Evolutionary conservation across 2,888 invertebrate genomes (phyloP).

Genomic region (Cheilosia soror): DNA sequence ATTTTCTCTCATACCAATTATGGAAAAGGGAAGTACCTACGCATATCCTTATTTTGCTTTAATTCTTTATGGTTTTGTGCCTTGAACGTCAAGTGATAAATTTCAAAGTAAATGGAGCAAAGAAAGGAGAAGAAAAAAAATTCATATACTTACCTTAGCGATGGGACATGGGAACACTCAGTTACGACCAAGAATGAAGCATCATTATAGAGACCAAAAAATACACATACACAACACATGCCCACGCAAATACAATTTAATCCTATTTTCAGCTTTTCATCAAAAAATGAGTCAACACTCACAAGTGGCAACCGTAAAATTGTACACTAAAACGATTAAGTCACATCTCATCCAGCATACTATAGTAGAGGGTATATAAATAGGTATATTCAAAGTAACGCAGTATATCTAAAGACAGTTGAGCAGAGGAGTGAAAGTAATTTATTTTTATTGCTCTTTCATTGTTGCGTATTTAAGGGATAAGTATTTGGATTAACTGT

Average conservation of each 20-base stretch:
- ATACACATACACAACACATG: background rate
- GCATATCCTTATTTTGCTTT: constrained; percentile 40
- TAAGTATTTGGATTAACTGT: background rate
- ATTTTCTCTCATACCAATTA: constrained; percentile 8
- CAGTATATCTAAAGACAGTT: constrained; percentile 6
- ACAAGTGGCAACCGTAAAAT: constrained; percentile 38
- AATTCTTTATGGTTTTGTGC: constrained; percentile 45
- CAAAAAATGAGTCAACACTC: constrained; percentile 52
- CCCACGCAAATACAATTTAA: constrained; percentile 42
- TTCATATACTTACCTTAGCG: constrained; percentile 25
- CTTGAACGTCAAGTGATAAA: constrained; percentile 46
- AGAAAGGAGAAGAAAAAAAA: constrained; percentile 7
- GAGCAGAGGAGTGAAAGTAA: constrained; percentile 7
- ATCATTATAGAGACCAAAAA: background rate
- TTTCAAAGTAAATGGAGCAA: constrained; percentile 49
- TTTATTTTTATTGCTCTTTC: constrained; percentile 46
- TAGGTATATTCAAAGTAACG: background rate
- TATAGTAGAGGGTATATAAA: constrained; percentile 11
- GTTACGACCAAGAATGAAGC: background rate
- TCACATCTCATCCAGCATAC: constrained; percentile 21
- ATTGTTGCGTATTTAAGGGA: constrained; percentile 36
- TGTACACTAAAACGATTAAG: constrained; percentile 58
- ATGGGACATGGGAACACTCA: constrained; percentile 8
- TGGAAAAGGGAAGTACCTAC: background rate
- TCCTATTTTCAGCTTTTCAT: constrained; percentile 41